Percentiles rank a stretch among this genome's conserved stretches.
These are phyloP conservation scores for Diaprepes abbreviatus DNA, from an alignment of 2,888 invertebrate genomes.

Conservation along the genomic window DNA sequence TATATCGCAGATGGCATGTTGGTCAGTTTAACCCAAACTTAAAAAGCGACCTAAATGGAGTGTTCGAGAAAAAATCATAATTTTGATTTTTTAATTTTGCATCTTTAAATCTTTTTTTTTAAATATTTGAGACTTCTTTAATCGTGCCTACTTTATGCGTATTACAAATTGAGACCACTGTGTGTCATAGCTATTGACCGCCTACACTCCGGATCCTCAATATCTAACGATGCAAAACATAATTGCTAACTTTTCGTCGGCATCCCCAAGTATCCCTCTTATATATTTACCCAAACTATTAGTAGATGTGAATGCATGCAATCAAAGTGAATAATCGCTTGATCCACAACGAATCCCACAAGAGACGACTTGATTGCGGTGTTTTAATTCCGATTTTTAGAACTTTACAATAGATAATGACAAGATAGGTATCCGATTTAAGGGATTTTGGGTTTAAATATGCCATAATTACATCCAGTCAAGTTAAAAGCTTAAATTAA, in stretches of 20 bases:
- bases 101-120: too few species aligned
- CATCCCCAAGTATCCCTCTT: constrained; percentile 59
- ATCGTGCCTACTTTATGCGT: too few species aligned
- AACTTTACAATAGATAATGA: constrained; percentile 65
- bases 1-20: too few species aligned
- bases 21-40: too few species aligned
- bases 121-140: too few species aligned
- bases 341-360: constrained; percentile 54
- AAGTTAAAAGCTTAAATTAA: constrained; percentile 35
- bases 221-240: constrained; percentile 67
- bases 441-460: constrained; percentile 58
- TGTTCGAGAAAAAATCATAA: too few species aligned
- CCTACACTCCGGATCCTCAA: constrained; percentile 64
- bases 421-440: constrained; percentile 65
- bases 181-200: constrained; percentile 61
- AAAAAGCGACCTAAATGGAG: too few species aligned
- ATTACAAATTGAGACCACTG: constrained; percentile 36
- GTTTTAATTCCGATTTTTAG: constrained; percentile 64
- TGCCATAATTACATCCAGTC: constrained; percentile 59
- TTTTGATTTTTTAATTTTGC: too few species aligned
- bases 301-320: constrained; percentile 52
- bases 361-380: constrained; percentile 66
- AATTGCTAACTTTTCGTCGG: constrained; percentile 65
- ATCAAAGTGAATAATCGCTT: constrained; percentile 59
- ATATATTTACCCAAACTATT: constrained; percentile 52